Conservation (phyloP, 2,888 invertebrate species). For the Homarus gammarus region DNA sequence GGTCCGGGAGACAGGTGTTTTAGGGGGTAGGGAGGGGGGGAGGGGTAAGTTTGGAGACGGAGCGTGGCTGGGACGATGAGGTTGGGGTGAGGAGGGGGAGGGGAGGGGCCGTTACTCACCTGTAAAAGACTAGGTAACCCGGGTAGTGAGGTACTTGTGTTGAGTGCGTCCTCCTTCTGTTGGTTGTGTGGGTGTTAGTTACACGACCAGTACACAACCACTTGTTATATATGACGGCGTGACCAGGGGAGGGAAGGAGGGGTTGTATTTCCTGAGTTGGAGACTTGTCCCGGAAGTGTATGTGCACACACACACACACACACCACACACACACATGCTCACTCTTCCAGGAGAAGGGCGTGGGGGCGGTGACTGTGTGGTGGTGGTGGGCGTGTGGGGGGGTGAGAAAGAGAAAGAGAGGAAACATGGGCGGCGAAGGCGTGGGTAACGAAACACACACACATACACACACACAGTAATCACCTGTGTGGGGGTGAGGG, state of each 20-base stretch:
- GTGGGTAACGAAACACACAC: neutral
- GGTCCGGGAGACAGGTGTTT: conserved; percentile 43
- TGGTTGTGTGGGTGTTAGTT: too few relatives aligned
- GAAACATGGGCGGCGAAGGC: neutral
- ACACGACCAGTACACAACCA: too few relatives aligned
- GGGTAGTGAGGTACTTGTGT: conserved; percentile 42
- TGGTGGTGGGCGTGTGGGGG: neutral
- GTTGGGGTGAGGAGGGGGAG: neutral
- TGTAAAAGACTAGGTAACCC: conserved; percentile 66
- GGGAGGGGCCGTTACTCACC: conserved; percentile 42
- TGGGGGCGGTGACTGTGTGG: neutral
- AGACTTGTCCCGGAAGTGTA: conserved; percentile 13
- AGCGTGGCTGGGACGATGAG: too few relatives aligned
- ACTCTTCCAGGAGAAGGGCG: too few relatives aligned
- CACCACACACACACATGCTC: too few relatives aligned
- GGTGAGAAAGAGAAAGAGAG: neutral
- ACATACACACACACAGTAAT: too few relatives aligned
- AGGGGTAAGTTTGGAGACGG: too few relatives aligned
- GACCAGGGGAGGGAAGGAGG: too few relatives aligned
- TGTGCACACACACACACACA: too few relatives aligned
- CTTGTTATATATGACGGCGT: too few relatives aligned
- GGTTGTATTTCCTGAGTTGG: conserved; percentile 18
- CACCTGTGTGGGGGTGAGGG: neutral
- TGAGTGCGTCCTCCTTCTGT: neutral
- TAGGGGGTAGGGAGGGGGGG: neutral